phyloP scores from a whole-genome alignment of 2,888 invertebrate genomes.

The Melikaiella ostensackeni region DNA sequence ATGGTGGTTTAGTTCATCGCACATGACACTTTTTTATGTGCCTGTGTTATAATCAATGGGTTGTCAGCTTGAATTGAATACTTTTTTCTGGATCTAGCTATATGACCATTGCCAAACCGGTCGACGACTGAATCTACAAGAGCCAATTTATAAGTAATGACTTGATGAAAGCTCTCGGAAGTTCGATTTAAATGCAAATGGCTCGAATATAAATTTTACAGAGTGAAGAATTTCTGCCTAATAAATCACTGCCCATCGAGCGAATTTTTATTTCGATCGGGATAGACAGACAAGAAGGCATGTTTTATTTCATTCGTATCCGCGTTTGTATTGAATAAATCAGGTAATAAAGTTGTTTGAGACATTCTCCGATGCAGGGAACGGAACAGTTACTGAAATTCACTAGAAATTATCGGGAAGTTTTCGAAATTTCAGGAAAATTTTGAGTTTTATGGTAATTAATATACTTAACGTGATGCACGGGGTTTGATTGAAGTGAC shows the following conservation, averaged over 20 bases:
- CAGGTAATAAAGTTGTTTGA: no score
- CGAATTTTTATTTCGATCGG: not conserved
- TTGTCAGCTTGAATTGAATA: not conserved
- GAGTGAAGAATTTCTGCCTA: constrained; percentile 1
- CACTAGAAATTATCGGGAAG: no score
- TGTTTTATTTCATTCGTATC: not conserved
- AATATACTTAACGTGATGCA: no score
- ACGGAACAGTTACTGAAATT: no score
- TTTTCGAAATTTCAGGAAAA: no score
- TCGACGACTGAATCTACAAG: not conserved
- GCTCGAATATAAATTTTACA: not conserved
- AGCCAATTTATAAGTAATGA: not conserved
- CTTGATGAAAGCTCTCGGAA: not conserved
- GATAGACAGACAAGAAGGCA: not conserved
- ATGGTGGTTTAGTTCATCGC: no score
- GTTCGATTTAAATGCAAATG: not conserved
- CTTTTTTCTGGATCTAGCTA: not conserved
- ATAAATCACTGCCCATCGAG: constrained; percentile 7
- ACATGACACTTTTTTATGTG: no score
- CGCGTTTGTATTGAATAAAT: not conserved
- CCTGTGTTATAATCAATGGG: not conserved
- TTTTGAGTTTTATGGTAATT: no score
- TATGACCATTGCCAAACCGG: not conserved
- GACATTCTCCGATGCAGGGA: no score
- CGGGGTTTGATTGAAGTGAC: no score